A percentile compares a stretch with the other conserved stretches of the same genome.
Evolutionary conservation across 2,113 vertebrate genomes (phyloP).

Genomic region (Dasypus novemcinctus): DNA sequence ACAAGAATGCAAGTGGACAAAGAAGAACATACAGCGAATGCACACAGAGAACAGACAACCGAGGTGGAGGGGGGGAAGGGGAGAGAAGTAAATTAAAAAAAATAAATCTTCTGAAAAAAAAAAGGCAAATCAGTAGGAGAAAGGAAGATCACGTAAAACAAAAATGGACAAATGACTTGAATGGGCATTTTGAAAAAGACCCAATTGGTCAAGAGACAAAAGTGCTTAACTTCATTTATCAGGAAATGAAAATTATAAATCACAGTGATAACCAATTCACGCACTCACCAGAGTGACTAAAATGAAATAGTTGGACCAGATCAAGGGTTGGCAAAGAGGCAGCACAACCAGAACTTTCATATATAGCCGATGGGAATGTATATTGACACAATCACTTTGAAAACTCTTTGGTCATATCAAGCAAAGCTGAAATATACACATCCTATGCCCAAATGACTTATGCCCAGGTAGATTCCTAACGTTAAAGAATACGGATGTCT

Average conservation of each 20-base stretch:
- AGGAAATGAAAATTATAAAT: neutral
- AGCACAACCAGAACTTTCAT: accelerated
- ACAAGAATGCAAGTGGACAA: too few relatives aligned
- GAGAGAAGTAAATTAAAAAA: too few relatives aligned
- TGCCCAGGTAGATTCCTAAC: neutral
- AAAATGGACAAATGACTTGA: neutral
- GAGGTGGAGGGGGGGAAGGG: too few relatives aligned
- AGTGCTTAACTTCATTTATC: neutral
- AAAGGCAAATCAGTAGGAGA: neutral
- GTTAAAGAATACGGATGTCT: neutral
- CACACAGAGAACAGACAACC: too few relatives aligned
- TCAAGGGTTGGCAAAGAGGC: neutral
- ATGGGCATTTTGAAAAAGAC: neutral
- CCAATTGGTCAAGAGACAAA: neutral
- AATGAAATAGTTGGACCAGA: too few relatives aligned
- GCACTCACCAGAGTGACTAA: too few relatives aligned
- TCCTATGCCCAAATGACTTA: neutral
- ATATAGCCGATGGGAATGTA: accelerated
- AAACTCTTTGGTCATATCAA: neutral
- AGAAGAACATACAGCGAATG: too few relatives aligned
- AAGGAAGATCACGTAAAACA: neutral
- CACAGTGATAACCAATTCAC: neutral
- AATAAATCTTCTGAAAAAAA: neutral
- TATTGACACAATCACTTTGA: accelerated
- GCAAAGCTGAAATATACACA: neutral